A percentile compares a stretch with the other conserved stretches of the same genome.
Conservation (phyloP, 2,113 vertebrate species). For the Oryzias celebensis region DNA sequence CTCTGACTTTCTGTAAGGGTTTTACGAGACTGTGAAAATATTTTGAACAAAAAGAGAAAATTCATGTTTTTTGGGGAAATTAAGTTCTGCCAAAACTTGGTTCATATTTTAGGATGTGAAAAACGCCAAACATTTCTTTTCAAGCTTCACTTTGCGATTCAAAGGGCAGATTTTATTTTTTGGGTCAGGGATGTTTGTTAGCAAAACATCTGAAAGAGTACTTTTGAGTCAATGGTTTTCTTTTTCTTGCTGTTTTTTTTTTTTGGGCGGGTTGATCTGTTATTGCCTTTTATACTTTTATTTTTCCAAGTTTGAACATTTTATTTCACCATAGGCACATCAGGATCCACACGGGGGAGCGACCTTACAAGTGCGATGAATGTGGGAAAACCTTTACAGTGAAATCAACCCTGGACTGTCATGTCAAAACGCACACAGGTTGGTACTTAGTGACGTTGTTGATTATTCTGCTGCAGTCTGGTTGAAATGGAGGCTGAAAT, state of each 20-base stretch:
- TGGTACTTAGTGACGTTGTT: constrained; percentile 33
- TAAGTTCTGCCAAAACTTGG: too few species aligned
- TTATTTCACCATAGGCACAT: constrained; percentile 78
- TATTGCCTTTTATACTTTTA: not conserved
- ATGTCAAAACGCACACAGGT: constrained; percentile 92
- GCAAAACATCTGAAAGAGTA: not conserved
- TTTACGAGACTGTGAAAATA: too few species aligned
- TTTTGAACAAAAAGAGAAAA: too few species aligned
- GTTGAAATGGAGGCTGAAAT: too few species aligned
- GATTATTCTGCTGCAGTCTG: not conserved
- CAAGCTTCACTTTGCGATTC: too few species aligned
- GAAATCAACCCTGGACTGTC: constrained; percentile 91
- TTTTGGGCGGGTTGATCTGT: not conserved
- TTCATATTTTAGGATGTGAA: too few species aligned
- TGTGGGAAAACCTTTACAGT: constrained; percentile 95
- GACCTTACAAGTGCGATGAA: constrained; percentile 88
- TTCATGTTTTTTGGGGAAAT: too few species aligned
- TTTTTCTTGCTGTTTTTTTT: not conserved
- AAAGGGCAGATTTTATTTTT: too few species aligned
- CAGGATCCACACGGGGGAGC: constrained; percentile 90
- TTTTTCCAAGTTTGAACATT: constrained; percentile 1
- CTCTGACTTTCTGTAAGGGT: too few species aligned
- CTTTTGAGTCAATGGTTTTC: not conserved
- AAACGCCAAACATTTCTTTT: too few species aligned
- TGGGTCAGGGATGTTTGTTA: too few species aligned